phyloP scores from a whole-genome alignment of 2,113 vertebrate genomes.

The Hystrix cristata region DNA sequence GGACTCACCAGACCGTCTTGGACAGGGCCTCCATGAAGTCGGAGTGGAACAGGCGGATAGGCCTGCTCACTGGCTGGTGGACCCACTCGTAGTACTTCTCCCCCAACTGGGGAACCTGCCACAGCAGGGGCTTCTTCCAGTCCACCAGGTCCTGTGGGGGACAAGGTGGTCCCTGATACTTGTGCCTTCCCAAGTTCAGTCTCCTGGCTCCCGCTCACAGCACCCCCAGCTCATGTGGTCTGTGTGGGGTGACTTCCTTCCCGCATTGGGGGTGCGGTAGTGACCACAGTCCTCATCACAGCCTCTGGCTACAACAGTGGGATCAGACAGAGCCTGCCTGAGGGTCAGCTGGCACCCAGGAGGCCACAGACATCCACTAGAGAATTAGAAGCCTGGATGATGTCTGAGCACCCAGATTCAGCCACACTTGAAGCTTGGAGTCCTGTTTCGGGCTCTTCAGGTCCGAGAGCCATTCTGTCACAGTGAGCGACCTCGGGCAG shows the following conservation, averaged over 20 bases:
- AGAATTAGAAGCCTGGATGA: not conserved
- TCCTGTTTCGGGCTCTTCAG: not conserved
- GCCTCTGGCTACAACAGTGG: not conserved
- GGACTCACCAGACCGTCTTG: slow-evolving; percentile 95
- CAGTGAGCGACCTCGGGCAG: no score
- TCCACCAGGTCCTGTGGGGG: slow-evolving; percentile 95
- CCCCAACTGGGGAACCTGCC: slow-evolving; percentile 96
- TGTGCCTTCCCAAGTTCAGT: not conserved
- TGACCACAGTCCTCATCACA: not conserved
- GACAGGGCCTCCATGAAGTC: slow-evolving; percentile 94
- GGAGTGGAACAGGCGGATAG: slow-evolving; percentile 96
- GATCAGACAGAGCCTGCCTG: not conserved
- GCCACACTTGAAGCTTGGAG: not conserved
- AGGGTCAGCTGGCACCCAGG: not conserved
- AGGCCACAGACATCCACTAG: not conserved
- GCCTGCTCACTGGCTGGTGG: slow-evolving; percentile 96
- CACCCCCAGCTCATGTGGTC: not conserved
- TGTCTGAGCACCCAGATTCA: not conserved
- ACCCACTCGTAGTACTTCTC: slow-evolving; percentile 98
- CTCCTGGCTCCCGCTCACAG: not conserved
- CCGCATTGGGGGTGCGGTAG: not conserved
- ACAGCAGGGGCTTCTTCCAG: slow-evolving; percentile 96
- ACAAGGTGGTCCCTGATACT: not conserved
- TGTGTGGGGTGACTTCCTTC: not conserved
- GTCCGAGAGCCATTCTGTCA: not conserved